Evolutionary conservation across 2,113 vertebrate species (phyloP), one percentile per base, ranked within the genome.

Genomic region (Halcyon senegalensis): DNA sequence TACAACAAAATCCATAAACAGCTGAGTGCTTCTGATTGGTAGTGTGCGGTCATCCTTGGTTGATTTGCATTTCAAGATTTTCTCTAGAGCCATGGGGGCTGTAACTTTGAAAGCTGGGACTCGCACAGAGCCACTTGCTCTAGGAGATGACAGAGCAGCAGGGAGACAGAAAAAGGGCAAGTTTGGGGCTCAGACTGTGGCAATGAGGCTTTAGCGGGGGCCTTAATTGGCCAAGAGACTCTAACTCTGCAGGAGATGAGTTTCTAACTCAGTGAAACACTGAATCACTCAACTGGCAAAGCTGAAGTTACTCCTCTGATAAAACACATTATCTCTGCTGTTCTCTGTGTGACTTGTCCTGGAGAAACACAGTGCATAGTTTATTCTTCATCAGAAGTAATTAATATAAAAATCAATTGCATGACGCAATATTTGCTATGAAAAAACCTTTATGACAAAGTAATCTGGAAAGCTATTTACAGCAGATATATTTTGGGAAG

Each of bases 391-490:
- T 51, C 85, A 91, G 59, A 73, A 84, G 43, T 69, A 73, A 90
- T 81, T 90, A 77, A 75, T 62, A 84, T 16, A 78, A 94, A 51
- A 93, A 73, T 51, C 75, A 94, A 90, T 51, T 62, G 48, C 11
- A 19, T 60, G 74, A 72, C 3, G 25, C 76, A 88, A n/a, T 30
- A 64, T 90, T 89, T 92, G 83, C 53, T 10, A 37, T 18, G 19
- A 66, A 88, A 90, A 86, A 89, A 44, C 10, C 48, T 69, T 86
- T 63, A 78, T 75, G 88, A 81, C 70, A 87, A 92, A 76, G 24
- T 80, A 60, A 91, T 96, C 74, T 75, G 63, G 84, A 58, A 92
- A 87, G 35, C 41, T 79, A 91, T 89, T 94, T 87, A 67, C 60
- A 76, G 48, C 20, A 82, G 39, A 67, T 35, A 37, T 12, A n/a